Evolutionary conservation across 2,888 invertebrate species (phyloP).

Genomic region (Leptopilina myrica): DNA sequence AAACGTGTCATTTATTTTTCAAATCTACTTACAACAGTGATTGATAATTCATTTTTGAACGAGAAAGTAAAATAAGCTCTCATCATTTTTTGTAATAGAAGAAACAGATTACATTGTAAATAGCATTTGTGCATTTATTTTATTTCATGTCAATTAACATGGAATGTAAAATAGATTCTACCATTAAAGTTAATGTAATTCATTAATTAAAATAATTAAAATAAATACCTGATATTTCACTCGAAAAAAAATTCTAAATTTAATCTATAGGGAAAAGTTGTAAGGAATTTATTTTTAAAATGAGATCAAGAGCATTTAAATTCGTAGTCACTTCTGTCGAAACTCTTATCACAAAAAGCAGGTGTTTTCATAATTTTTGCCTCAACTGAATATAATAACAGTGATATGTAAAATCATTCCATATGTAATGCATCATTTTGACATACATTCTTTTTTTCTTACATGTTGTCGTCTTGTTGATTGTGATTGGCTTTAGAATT

Average conservation of each 20-base stretch:
- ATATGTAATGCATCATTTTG: not conserved
- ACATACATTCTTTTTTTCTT: not conserved
- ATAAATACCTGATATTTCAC: too few relatives aligned
- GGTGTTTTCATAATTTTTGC: constrained; percentile 11
- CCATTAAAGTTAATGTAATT: too few relatives aligned
- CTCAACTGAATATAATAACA: not conserved
- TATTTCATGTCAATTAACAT: too few relatives aligned
- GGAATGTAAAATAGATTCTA: too few relatives aligned
- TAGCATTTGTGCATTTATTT: too few relatives aligned
- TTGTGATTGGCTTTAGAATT: constrained; percentile 12
- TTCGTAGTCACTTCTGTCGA: not conserved
- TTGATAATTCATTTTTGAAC: not conserved
- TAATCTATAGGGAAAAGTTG: not conserved
- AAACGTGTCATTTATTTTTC: not conserved
- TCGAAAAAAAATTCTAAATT: not conserved
- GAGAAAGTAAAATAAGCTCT: not conserved
- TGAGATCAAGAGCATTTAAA: constrained; percentile 6
- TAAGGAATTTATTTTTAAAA: constrained; percentile 10
- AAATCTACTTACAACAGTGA: not conserved
- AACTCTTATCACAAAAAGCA: constrained; percentile 9
- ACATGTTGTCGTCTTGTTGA: not conserved
- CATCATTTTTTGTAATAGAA: too few relatives aligned
- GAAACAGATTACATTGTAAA: too few relatives aligned
- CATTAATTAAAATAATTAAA: too few relatives aligned
- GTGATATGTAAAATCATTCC: not conserved